Conservation (phyloP, 2,113 vertebrate species). For the Zosterops pallidus region DNA sequence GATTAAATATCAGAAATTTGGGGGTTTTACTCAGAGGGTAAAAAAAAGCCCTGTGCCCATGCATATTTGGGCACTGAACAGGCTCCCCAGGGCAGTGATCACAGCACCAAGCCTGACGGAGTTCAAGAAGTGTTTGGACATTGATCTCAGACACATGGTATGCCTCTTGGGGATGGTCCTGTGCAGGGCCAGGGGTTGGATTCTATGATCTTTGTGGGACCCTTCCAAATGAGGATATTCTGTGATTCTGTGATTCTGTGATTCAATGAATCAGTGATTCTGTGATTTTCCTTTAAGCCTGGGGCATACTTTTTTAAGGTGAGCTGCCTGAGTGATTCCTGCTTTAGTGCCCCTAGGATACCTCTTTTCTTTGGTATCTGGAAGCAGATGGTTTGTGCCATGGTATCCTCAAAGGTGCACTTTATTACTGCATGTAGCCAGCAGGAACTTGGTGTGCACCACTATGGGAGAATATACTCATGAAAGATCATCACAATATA, state of each 20-base stretch:
- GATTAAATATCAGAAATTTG: background rate
- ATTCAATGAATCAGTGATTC: background rate
- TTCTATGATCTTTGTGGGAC: background rate
- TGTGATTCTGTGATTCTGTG: background rate
- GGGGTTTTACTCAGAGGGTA: background rate
- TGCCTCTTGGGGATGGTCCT: background rate
- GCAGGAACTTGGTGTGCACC: background rate
- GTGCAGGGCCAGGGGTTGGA: background rate
- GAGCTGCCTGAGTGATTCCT: background rate
- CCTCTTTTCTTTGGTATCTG: background rate
- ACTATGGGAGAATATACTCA: accelerated
- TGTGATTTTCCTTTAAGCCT: background rate
- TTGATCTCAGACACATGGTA: background rate
- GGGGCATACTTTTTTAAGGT: background rate
- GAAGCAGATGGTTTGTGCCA: background rate
- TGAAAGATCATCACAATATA: background rate
- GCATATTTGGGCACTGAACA: background rate
- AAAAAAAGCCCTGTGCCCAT: accelerated
- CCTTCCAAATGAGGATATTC: background rate
- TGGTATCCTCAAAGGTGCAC: background rate
- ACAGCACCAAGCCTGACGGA: background rate
- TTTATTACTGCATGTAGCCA: background rate
- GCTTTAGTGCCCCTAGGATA: background rate
- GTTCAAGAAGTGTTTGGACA: background rate
- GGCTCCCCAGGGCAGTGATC: background rate